Evolutionary conservation across 2,797 vertebrate species (phyloP), one percentile per base, ranked within the genome.

Genomic region (Glossophaga mutica): DNA sequence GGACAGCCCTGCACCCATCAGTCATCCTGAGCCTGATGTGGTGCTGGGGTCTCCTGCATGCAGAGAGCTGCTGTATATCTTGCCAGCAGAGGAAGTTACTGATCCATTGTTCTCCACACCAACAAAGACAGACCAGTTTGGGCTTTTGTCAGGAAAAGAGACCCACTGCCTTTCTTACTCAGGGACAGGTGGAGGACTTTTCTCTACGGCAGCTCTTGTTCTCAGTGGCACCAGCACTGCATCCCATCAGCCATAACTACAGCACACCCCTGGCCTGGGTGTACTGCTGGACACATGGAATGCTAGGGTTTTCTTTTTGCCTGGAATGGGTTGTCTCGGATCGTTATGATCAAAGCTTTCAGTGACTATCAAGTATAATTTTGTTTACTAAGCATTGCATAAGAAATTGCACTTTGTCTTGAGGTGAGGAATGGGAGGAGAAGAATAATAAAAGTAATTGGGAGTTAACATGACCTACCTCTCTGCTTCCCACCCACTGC

Each of bases 401-500:
- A 9, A 83, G 16, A 68, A 48, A 21, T 6, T 62, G 4, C 4
- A 9, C 11, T 71, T 85, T 81, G 32, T 29, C 92, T 62, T 50
- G 19, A 77, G 26, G 12, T 7, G 2, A 29, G 37, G 62, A 8
- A 24, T 90, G 19, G 46, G 16, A 9, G 44, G 29, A 11, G 0
- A 3, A 67, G 3, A 24, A 32, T 9, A 77, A 46, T 6, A 55
- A 48, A 87, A 71, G 57, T 26, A 52, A 37, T 46, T 34, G 12
- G n/a, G 8, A 4, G 2, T 18, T 46, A 34, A 0, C 0, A 0
- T 7, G 12, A 34, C 62, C 26, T 19, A 0, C 10, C 46, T 46
- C 59, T 73, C 0, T 7, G 18, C 26, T 77, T 34, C 32, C 57
- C 26, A 5, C 37, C 62, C 18, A 8, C 34, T 52, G 46, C 24